Conservation (phyloP, 2,113 vertebrate species). For the Spermophilus dauricus region DNA sequence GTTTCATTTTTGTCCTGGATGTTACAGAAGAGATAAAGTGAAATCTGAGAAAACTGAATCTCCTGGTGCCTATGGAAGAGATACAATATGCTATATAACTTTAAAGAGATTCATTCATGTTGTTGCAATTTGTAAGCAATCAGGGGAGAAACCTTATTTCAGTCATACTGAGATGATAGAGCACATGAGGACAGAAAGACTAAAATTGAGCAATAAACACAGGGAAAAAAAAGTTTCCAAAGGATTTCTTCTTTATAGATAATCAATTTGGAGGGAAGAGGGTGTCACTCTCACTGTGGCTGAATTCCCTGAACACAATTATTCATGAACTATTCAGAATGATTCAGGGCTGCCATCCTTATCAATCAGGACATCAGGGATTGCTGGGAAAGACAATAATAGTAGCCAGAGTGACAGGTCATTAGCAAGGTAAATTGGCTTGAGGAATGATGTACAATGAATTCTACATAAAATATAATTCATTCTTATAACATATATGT, state of each 20-base stretch:
- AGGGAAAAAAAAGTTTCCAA: background rate
- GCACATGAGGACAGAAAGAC: background rate
- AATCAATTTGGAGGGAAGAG: background rate
- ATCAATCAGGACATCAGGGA: background rate
- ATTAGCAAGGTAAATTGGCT: background rate
- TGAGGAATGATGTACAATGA: background rate
- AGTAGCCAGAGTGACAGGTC: background rate
- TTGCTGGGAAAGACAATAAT: background rate
- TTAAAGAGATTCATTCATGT: background rate
- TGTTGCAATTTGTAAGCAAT: background rate
- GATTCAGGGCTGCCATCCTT: background rate
- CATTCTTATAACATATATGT: background rate
- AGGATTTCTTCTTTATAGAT: conserved; percentile 23
- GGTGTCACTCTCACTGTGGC: background rate
- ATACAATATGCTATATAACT: background rate
- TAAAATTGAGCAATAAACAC: background rate
- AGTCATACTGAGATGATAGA: background rate
- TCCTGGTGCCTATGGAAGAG: background rate
- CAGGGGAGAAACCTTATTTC: background rate
- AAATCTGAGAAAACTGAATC: conserved; percentile 49
- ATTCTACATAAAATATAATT: background rate
- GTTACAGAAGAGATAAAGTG: background rate
- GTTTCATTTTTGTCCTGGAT: conserved; percentile 34
- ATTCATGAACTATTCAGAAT: background rate
- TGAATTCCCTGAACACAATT: background rate